Evolutionary conservation across 2,113 vertebrate genomes (phyloP).

Genomic region (Thalassarche chlororhynchos): DNA sequence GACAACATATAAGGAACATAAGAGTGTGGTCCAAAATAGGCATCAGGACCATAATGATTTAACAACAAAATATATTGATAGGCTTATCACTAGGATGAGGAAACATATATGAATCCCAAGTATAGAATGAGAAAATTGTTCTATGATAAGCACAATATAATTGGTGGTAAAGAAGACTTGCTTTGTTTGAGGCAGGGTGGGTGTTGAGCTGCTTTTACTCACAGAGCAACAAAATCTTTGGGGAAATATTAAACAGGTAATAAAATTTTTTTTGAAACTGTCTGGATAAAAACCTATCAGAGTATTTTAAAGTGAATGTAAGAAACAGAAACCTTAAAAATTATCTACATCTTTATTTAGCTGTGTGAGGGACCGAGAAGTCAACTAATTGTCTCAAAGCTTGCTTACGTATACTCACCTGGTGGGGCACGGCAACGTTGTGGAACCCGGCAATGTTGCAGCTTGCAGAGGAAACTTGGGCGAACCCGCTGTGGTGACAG

Average conservation of each 20-base stretch:
- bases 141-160: background rate
- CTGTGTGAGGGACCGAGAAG: no score
- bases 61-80: background rate
- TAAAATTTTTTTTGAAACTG: background rate
- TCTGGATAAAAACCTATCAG: background rate
- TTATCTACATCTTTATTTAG: background rate
- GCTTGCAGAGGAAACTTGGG: no score
- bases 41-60: background rate
- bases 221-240: background rate
- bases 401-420: no score
- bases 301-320: background rate
- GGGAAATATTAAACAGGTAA: background rate
- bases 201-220: background rate
- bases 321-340: background rate
- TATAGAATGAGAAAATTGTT: background rate
- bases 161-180: background rate
- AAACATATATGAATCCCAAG: background rate
- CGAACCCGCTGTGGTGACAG: no score
- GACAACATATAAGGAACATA: background rate
- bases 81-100: background rate
- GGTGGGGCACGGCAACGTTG: no score
- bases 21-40: background rate
- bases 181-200: fast-evolving
- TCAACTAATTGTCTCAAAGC: no score
- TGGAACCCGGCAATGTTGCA: no score